Base-by-base conservation (phyloP, 37 sponge, comb jelly and placozoan species). In the Chondrilla cf. caribensis region DNA sequence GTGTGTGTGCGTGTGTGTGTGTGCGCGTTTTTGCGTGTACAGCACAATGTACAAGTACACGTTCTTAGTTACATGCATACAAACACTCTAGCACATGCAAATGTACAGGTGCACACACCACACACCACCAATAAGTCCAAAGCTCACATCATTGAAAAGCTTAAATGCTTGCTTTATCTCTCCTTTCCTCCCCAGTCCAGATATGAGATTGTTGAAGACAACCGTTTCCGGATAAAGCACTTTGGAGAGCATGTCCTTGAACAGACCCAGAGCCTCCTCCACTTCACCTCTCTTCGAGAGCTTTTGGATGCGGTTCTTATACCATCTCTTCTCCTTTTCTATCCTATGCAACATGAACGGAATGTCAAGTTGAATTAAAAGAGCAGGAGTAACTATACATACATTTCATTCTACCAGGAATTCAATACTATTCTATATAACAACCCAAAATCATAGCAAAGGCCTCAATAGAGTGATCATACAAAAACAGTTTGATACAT, bases 111-210 rank as follows among this genome's bases (percentile, higher is more conserved):
- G 3, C 65, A 33, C 0, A 0, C 0, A 33, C 36, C 86, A 71
- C 25, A 91, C 92, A 31, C 87, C 76, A 51, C 87, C 87, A 83
- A 91, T 87, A 9, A 77, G 58, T n/a, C n/a, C n/a, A 0, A 0
- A 33, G 43, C 86, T 79, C 25, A 91, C 92, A 31, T 91, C 76
- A 51, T 91, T 91, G 86, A 91, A 91, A 9, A 77, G 58, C 57
- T 85, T 87, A 68, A 91, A 91, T 8, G 86, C 86, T 22, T 19
- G 42, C 31, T 73, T 79, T 25, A 77, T 40, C 2, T 91, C 81
- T 0, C 88, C 83, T 22, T 32, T 58, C 36, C 85, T 65, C 17
- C 66, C 79, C 55, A 81, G 60, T 7, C 67, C 92, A 58, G 82
- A 42, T 3, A 91, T 84, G 37, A 91, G 81, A 6, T 31, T 58